Conservation (phyloP, 2,113 vertebrate genomes). For the Bambusicola thoracicus region DNA sequence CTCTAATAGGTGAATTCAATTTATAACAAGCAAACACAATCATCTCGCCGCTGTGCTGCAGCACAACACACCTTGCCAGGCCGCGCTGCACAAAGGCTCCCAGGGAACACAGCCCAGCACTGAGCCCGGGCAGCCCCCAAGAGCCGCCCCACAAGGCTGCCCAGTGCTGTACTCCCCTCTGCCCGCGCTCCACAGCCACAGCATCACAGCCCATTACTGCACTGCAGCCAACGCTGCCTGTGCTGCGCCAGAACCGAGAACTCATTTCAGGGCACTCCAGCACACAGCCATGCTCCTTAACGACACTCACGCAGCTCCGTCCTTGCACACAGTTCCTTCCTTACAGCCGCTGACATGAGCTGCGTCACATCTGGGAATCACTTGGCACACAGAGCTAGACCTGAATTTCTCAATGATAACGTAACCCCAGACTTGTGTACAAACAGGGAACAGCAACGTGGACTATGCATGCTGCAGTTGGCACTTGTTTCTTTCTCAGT, state of each 20-base stretch:
- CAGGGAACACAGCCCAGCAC: fast-evolving
- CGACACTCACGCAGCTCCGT: not conserved
- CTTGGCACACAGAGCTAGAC: not conserved
- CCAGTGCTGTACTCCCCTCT: too few species aligned
- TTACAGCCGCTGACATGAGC: not conserved
- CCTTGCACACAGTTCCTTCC: not conserved
- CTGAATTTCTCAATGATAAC: not conserved
- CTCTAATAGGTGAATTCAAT: slow-evolving; percentile 66
- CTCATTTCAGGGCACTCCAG: not conserved
- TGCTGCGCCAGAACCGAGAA: not conserved
- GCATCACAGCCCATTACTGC: too few species aligned
- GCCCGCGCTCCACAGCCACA: not conserved
- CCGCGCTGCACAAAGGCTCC: not conserved
- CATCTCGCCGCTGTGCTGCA: not conserved
- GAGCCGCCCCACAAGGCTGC: too few species aligned
- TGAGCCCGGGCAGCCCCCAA: too few species aligned
- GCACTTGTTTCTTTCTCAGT: not conserved
- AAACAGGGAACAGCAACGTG: not conserved
- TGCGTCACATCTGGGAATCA: not conserved
- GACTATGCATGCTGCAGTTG: not conserved
- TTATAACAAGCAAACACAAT: slow-evolving; percentile 57
- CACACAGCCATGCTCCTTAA: not conserved
- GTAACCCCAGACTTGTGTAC: not conserved
- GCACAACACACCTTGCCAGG: not conserved
- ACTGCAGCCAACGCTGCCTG: too few species aligned